Percentiles rank a stretch among this genome's conserved stretches.
Conservation (phyloP, 2,888 invertebrate genomes). For the Andrena praecox region DNA sequence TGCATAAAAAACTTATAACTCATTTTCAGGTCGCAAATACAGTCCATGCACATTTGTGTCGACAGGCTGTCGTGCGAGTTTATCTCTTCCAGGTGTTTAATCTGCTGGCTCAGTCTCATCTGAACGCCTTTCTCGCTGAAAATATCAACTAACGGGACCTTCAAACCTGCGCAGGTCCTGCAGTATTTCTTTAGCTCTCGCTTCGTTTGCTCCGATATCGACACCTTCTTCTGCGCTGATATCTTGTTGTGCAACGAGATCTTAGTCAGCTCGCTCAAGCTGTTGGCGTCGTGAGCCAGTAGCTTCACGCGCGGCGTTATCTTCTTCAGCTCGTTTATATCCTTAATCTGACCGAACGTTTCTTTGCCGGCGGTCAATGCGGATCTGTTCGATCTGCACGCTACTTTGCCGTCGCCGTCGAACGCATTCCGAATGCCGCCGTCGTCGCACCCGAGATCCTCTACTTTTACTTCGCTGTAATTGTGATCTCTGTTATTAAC, state of each 20-base stretch:
- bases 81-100: conserved; percentile 81
- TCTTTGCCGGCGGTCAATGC: conserved; percentile 46
- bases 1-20: conserved; percentile 84
- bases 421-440: conserved; percentile 17
- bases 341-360: conserved; percentile 75
- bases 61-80: conserved; percentile 78
- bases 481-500: conserved; percentile 68
- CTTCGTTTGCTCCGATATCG: conserved; percentile 63
- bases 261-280: conserved; percentile 73
- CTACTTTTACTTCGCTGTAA: conserved; percentile 65
- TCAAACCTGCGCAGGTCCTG: conserved; percentile 82
- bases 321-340: conserved; percentile 82
- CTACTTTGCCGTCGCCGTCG: conserved; percentile 22
- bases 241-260: conserved; percentile 62
- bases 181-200: conserved; percentile 81
- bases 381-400: conserved; percentile 42
- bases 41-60: conserved; percentile 84
- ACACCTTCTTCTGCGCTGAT: conserved; percentile 41
- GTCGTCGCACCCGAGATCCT: conserved; percentile 16
- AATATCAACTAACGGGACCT: conserved; percentile 82
- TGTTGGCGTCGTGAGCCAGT: conserved; percentile 73
- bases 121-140: conserved; percentile 82
- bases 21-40: conserved; percentile 83
- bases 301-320: conserved; percentile 80
- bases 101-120: conserved; percentile 82